These are phyloP conservation scores for Euwallacea fornicatus DNA, from an alignment of 1,140 invertebrate species.

Conservation along the genomic window DNA sequence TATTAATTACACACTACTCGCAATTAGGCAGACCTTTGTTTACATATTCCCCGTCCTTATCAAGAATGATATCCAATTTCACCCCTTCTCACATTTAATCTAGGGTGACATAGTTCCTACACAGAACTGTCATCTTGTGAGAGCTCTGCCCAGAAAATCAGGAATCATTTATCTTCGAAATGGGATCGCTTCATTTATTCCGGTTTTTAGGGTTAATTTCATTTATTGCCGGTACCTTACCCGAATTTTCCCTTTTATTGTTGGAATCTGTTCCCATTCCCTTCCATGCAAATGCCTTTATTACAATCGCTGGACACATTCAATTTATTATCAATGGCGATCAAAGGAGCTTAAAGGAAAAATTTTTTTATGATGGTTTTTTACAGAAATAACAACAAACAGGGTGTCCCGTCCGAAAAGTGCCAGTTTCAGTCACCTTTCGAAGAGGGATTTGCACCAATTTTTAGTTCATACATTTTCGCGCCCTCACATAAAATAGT, in stretches of 20 bases:
- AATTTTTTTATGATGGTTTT: no score
- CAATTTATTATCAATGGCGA: no score
- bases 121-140: slow-evolving; percentile 29
- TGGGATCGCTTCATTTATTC: slow-evolving; percentile 33
- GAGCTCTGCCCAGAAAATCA: slow-evolving; percentile 21
- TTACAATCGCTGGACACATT: no score
- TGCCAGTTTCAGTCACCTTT: no score
- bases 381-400: no score
- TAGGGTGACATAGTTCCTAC: slow-evolving; percentile 14
- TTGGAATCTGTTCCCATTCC: slow-evolving; percentile 16
- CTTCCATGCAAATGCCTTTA: slow-evolving; percentile 4
- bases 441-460: no score
- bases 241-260: slow-evolving; percentile 16
- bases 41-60: neutral
- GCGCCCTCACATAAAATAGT: no score
- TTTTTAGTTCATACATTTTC: no score
- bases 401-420: no score
- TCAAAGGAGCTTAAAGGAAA: no score
- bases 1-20: slow-evolving; percentile 1
- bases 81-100: slow-evolving; percentile 31
- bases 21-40: slow-evolving; percentile 20
- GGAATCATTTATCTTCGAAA: slow-evolving; percentile 33
- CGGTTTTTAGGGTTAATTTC: slow-evolving; percentile 32
- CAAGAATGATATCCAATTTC: slow-evolving; percentile 31
- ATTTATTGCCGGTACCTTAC: slow-evolving; percentile 24